Percentiles rank a stretch among this genome's conserved stretches.
phyloP scores from a whole-genome alignment of 2,888 invertebrate species.

The Epinotia brunnichana region DNA sequence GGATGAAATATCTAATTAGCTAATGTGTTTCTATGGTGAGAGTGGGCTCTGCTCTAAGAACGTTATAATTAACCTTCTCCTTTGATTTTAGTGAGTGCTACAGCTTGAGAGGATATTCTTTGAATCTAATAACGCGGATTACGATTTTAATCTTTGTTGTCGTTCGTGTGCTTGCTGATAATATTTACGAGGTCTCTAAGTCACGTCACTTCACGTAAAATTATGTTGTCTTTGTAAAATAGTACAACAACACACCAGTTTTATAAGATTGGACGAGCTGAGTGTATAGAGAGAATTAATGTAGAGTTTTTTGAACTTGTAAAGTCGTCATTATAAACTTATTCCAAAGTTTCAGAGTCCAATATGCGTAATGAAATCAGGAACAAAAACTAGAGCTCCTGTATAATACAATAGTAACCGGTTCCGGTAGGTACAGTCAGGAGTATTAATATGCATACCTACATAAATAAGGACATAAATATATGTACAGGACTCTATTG shows the following conservation, averaged over 20 bases:
- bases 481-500: too few species aligned
- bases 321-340: too few species aligned
- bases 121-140: not conserved
- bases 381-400: not conserved
- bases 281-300: too few species aligned
- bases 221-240: not conserved
- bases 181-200: not conserved
- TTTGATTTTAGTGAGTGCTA: conserved; percentile 14
- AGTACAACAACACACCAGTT: not conserved
- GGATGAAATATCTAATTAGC: conserved; percentile 42
- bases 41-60: not conserved
- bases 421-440: too few species aligned
- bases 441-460: too few species aligned
- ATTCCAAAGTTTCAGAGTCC: too few species aligned
- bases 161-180: not conserved
- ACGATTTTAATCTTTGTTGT: not conserved
- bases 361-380: not conserved
- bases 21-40: conserved; percentile 33
- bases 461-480: too few species aligned
- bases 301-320: too few species aligned
- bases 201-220: not conserved
- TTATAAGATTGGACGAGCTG: not conserved
- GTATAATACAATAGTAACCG: too few species aligned
- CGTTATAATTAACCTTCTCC: conserved; percentile 1
- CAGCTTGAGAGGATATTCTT: not conserved